Conservation (phyloP, 2,888 invertebrate species). For the Eremobia ochroleuca region DNA sequence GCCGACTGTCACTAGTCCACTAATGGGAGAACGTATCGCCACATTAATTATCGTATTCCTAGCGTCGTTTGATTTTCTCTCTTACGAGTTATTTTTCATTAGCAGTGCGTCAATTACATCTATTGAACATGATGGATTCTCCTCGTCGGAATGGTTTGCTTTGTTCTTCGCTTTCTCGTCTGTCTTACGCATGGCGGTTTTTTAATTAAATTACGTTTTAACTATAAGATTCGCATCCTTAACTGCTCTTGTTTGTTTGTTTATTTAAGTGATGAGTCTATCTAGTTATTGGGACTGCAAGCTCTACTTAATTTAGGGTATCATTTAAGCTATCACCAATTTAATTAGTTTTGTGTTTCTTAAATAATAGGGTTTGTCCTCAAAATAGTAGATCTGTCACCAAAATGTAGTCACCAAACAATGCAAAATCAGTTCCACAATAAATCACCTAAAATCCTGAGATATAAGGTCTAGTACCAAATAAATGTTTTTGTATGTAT, state of each 20-base stretch:
- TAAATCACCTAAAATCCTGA: too few relatives aligned
- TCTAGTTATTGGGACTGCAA: constrained; percentile 4
- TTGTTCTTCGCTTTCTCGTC: constrained; percentile 66
- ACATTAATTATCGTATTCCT: constrained; percentile 73
- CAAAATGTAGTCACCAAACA: too few relatives aligned
- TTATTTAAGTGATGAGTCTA: constrained; percentile 23
- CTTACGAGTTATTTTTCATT: constrained; percentile 66
- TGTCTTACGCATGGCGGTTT: constrained; percentile 48
- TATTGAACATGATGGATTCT: constrained; percentile 68
- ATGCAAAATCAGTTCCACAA: too few relatives aligned
- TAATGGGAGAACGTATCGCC: constrained; percentile 68
- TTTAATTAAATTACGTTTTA: constrained; percentile 23
- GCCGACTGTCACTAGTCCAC: constrained; percentile 71
- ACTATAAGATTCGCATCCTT: constrained; percentile 34
- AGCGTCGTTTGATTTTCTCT: constrained; percentile 71
- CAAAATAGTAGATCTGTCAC: too few relatives aligned
- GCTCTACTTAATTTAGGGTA: constrained; percentile 17
- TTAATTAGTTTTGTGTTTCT: too few relatives aligned
- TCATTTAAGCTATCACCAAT: too few relatives aligned
- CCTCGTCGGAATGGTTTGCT: constrained; percentile 62
- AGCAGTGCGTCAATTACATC: constrained; percentile 70
- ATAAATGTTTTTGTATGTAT: too few relatives aligned
- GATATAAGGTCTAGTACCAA: too few relatives aligned
- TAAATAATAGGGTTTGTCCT: too few relatives aligned
- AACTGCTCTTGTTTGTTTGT: constrained; percentile 44